These are phyloP conservation scores for Ciconia stormi DNA, from an alignment of 2,113 vertebrate genomes.

Conservation along the genomic window DNA sequence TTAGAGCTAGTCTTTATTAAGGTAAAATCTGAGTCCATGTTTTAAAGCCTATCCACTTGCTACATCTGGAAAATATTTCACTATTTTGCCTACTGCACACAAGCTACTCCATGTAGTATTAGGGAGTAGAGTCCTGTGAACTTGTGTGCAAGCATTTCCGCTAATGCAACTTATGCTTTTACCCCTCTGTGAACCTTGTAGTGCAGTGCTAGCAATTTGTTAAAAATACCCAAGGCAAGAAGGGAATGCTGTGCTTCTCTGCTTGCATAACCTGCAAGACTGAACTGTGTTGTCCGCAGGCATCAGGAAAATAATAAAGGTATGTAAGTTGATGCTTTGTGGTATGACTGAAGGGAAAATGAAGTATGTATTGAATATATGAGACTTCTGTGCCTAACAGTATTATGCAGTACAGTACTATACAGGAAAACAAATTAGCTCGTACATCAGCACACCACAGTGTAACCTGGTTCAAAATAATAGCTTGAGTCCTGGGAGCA, in stretches of 20 bases:
- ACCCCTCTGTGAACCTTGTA: neutral
- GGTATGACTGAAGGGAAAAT: neutral
- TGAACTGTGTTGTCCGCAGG: neutral
- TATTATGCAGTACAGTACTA: neutral
- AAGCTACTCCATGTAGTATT: neutral
- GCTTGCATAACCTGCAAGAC: neutral
- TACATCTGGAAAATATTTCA: neutral
- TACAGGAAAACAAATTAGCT: neutral
- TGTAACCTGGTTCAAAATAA: neutral
- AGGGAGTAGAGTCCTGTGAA: neutral
- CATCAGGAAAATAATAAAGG: neutral
- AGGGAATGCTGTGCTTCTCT: neutral
- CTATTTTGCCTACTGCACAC: neutral
- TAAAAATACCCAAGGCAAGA: neutral
- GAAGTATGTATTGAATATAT: neutral
- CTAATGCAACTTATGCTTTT: neutral
- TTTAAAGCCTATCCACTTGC: neutral
- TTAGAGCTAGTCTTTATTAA: neutral
- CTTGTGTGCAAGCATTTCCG: accelerated
- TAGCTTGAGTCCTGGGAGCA: neutral
- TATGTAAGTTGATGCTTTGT: neutral
- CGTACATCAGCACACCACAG: neutral
- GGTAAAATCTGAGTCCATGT: neutral
- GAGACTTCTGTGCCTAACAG: neutral
- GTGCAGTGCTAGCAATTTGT: neutral